phyloP scores from a whole-genome alignment of 2,113 vertebrate genomes.

The Opisthocomus hoazin region DNA sequence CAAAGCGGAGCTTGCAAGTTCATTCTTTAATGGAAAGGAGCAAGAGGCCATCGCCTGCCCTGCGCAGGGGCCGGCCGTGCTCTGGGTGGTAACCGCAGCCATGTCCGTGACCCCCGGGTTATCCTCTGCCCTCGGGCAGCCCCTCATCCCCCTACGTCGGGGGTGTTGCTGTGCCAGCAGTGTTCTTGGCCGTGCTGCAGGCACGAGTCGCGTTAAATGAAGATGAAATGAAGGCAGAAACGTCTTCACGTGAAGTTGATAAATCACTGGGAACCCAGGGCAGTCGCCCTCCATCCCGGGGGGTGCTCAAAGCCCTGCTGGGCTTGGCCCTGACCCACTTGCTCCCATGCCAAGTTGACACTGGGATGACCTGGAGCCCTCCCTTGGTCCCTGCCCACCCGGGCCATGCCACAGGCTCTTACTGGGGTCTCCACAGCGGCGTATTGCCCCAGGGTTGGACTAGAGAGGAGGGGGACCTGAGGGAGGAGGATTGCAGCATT shows the following conservation, averaged over 20 bases:
- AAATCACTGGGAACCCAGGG: not conserved
- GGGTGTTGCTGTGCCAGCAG: not conserved
- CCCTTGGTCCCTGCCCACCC: not conserved
- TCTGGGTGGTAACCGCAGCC: not conserved
- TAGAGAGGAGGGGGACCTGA: not conserved
- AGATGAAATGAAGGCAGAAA: not conserved
- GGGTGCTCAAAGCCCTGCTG: rapidly evolving
- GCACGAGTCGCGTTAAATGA: not conserved
- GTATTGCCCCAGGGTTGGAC: not conserved
- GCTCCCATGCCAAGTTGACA: rapidly evolving
- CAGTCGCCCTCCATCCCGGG: not conserved
- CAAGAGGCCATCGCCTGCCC: not conserved
- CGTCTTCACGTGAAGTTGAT: rapidly evolving
- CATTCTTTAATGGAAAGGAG: slow-evolving; percentile 20
- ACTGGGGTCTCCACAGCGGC: rapidly evolving
- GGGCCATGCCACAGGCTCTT: rapidly evolving
- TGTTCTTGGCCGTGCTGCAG: not conserved
- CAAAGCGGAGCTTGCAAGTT: not conserved
- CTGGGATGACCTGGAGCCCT: not conserved
- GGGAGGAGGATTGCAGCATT: not conserved
- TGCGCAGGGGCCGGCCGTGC: rapidly evolving
- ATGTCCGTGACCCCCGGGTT: rapidly evolving
- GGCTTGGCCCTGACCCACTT: not conserved
- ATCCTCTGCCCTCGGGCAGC: not conserved
- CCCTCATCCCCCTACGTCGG: rapidly evolving